A percentile compares a stretch with the other conserved stretches of the same genome.
Evolutionary conservation across 2,888 invertebrate species (phyloP).

Genomic region (Drosophila affinis): DNA sequence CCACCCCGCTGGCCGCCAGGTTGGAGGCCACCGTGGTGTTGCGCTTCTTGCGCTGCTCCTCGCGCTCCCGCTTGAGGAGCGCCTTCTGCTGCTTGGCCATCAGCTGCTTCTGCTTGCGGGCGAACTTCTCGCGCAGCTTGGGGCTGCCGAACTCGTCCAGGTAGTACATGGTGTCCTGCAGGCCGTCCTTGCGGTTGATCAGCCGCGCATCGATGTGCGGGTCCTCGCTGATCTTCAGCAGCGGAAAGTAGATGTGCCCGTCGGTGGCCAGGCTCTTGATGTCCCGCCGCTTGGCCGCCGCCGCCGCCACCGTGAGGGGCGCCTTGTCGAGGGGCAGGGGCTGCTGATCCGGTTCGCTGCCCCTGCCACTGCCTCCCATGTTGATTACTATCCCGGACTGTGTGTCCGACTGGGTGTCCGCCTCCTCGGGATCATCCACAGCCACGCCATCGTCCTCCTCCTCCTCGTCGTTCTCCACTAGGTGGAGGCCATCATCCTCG

Average conservation of each 20-base stretch:
- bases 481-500: slow-evolving; percentile 54
- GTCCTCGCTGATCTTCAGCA: slow-evolving; percentile 80
- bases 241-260: slow-evolving; percentile 79
- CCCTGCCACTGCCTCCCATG: slow-evolving; percentile 11
- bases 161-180: slow-evolving; percentile 83
- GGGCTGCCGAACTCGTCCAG: slow-evolving; percentile 84
- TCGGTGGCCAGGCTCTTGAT: slow-evolving; percentile 72
- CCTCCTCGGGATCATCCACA: slow-evolving; percentile 35
- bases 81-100: slow-evolving; percentile 77
- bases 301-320: slow-evolving; percentile 51
- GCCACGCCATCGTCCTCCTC: slow-evolving; percentile 54
- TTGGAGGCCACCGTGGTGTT: slow-evolving; percentile 71
- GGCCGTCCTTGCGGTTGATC: slow-evolving; percentile 83
- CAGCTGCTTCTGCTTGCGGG: slow-evolving; percentile 80
- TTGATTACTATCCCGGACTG: slow-evolving; percentile 73
- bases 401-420: slow-evolving; percentile 47
- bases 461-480: slow-evolving; percentile 35
- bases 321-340: slow-evolving; percentile 46
- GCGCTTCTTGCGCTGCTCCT: slow-evolving; percentile 73
- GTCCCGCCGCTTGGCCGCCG: slow-evolving; percentile 52
- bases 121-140: slow-evolving; percentile 82
- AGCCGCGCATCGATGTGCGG: slow-evolving; percentile 81
- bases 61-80: slow-evolving; percentile 66
- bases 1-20: slow-evolving; percentile 62
- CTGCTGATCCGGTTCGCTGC: not conserved